Evolutionary conservation across 1,140 invertebrate species (phyloP).

Genomic region (Thaumatotibia leucotreta): DNA sequence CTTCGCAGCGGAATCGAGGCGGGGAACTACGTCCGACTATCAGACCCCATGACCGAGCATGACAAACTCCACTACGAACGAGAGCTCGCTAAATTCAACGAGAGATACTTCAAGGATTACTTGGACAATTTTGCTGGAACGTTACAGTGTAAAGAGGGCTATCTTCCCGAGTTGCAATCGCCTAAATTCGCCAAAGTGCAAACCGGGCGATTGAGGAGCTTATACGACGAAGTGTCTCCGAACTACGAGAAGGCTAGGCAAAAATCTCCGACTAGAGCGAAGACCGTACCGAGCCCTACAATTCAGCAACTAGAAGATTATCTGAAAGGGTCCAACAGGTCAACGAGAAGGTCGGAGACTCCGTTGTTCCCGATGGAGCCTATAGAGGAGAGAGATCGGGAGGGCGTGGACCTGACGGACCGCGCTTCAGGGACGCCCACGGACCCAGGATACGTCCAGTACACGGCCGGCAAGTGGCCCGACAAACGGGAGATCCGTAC

Average conservation of each 20-base stretch:
- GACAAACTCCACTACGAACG: conserved; percentile 62
- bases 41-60: conserved; percentile 50
- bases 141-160: conserved; percentile 58
- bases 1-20: conserved; percentile 58
- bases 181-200: conserved; percentile 71
- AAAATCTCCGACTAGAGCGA: conserved; percentile 54
- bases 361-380: conserved; percentile 73
- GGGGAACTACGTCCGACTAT: conserved; percentile 58
- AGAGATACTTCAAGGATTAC: conserved; percentile 61
- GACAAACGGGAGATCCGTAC: conserved; percentile 75
- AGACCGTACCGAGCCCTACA: conserved; percentile 58
- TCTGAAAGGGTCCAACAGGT: conserved; percentile 49
- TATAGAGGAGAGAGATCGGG: conserved; percentile 61
- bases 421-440: conserved; percentile 78
- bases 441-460: conserved; percentile 83
- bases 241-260: conserved; percentile 48
- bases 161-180: conserved; percentile 67
- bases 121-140: conserved; percentile 46
- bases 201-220: conserved; percentile 44
- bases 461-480: conserved; percentile 82
- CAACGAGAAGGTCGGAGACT: conserved; percentile 45
- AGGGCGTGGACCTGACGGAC: conserved; percentile 42
- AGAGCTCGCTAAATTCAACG: conserved; percentile 66
- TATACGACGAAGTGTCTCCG: conserved; percentile 58
- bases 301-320: conserved; percentile 71